Evolutionary conservation across 2,113 vertebrate species (phyloP), one percentile per base, ranked within the genome.

Genomic region (Mirounga angustirostris): DNA sequence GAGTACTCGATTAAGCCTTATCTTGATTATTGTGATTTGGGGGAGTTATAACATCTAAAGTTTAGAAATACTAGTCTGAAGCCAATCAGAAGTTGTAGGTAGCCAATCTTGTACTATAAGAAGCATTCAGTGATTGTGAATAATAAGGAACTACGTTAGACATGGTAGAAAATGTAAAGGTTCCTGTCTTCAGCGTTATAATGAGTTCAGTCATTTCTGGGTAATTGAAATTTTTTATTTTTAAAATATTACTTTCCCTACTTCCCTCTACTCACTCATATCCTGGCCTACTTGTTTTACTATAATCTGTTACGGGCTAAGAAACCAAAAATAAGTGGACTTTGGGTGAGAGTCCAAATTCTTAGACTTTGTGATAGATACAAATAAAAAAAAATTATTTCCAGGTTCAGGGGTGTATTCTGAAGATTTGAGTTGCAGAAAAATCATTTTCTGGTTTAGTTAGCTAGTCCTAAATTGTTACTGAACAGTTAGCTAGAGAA

Each of bases 261-360:
- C 43, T 86, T 79, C 52, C 19, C 46, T 92, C 18, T 67, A 89
- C 84, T 85, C 46, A 43, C 83, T 89, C 54, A 52, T 56, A 52
- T 33, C 13, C 69, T 95, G 30, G 15, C 33, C 52, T 94, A 22
- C 4, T 83, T 94, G 67, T 69, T 95, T 94, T 86, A 26, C 90
- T 78, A 22, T 92, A 76, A 87, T 84, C 58, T 71, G 4, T 83
- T 89, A 52, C 33, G 2, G 81, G 4, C 56, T n/a, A 97, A 97
- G 7, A 96, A 89, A 84, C 10, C 58, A 93, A 93, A 96, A 95
- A 52, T 85, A 94, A 95, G 54, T 80, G 30, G 58, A 40, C 69
- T 76, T 67, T 92, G 78, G 73, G 7, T 80, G 6, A 65, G 46
- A 92, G 16, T 82, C 36, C 43, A 88, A 28, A 69, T 69, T 93